Evolutionary conservation across 2,797 vertebrate species (phyloP), one percentile per base, ranked within the genome.

Genomic region (Kryptolebias ocellatus): DNA sequence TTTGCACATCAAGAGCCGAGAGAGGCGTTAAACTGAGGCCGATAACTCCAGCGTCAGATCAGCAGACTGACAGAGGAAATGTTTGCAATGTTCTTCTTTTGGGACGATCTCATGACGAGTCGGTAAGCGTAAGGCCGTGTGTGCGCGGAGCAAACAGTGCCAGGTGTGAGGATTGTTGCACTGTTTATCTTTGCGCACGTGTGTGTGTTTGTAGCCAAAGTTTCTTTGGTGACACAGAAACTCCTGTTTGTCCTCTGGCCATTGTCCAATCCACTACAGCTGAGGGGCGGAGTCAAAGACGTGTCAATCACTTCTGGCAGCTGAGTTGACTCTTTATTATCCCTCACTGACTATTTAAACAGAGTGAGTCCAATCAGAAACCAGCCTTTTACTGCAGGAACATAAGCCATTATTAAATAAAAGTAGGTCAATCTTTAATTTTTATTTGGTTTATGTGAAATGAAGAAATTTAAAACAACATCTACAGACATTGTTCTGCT

Each of bases 191-290:
- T 39, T 24, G 20, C 37, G 11, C 37, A 2, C 37, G 9, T 39
- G 37, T 39, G 9, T 39, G 37, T 11, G 9, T 34, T 7, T 11
- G 67, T 29, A 37, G 52, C 37, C 52, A 57, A 63, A 53, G 64
- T 61, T n/a, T 81, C 64, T 72, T 47, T 24, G 24, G 76, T 64
- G 66, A 77, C 64, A 80, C 61, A 79, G 71, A 83, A 55, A 68
- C 78, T 82, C 70, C 61, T 85, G 47, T 60, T 65, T 59, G 62
- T 82, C 60, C 70, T 77, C 76, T 80, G 70, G 55, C 69, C 58
- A 60, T 51, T 14, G 14, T 78, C 66, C 79, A 84, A 78, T 75
- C 70, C 37, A 10, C 63, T 71, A 64, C 61, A 67, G 66, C 44
- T 49, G 34, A 31, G 37, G 50, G 57, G 71, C 2, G 1, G 29